phyloP scores from a whole-genome alignment of 2,113 vertebrate species.

The Halcyon malimbica region DNA sequence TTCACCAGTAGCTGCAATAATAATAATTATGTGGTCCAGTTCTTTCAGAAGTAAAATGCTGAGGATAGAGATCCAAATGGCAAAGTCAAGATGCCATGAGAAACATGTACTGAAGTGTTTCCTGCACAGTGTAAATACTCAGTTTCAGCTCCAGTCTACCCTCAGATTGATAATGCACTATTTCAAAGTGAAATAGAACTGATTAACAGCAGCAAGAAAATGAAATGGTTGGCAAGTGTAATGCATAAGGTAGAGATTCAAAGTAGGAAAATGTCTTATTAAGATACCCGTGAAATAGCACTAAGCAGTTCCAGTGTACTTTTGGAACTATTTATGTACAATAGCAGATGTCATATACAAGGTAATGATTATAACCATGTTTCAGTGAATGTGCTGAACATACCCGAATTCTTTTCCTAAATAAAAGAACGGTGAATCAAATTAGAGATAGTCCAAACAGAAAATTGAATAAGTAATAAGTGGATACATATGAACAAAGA shows the following conservation, averaged over 20 bases:
- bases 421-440: background rate
- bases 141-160: background rate
- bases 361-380: background rate
- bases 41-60: background rate
- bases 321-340: background rate
- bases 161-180: background rate
- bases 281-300: background rate
- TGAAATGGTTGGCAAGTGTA: background rate
- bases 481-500: background rate
- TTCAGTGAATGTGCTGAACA: background rate
- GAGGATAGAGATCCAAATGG: background rate
- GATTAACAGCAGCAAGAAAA: background rate
- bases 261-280: background rate
- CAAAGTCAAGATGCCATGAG: background rate
- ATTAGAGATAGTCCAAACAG: background rate
- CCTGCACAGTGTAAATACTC: background rate
- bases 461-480: background rate
- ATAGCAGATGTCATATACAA: background rate
- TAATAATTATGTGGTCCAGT: background rate
- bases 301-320: background rate
- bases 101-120: background rate
- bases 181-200: background rate
- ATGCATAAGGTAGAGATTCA: background rate
- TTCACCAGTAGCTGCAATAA: background rate
- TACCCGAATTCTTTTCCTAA: background rate